Percentiles rank a stretch among this genome's conserved stretches.
phyloP scores from a whole-genome alignment of 2,113 vertebrate genomes.

The Paralichthys olivaceus region DNA sequence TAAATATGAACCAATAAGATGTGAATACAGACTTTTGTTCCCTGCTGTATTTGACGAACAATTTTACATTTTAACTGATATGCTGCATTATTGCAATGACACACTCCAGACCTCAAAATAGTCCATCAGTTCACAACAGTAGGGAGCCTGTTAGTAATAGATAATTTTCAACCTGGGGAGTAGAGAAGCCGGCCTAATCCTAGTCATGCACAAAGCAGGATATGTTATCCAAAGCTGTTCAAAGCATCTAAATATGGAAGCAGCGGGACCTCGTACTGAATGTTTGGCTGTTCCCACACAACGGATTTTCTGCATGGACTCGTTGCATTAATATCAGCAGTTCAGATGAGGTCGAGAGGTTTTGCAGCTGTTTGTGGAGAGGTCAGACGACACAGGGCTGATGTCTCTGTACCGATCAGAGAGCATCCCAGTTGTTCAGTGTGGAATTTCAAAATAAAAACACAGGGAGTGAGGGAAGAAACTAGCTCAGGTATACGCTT shows the following conservation, averaged over 20 bases:
- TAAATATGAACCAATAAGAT: too few species aligned
- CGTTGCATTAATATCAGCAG: background rate
- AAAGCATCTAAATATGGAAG: conserved; percentile 31
- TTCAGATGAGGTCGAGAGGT: conserved; percentile 5
- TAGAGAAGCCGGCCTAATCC: conserved; percentile 17
- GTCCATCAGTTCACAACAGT: conserved; percentile 24
- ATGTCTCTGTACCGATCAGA: too few species aligned
- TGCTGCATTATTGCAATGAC: background rate
- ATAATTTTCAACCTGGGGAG: conserved; percentile 36
- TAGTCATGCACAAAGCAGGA: conserved; percentile 1
- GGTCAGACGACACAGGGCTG: background rate
- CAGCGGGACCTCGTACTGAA: background rate
- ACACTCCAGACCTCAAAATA: background rate
- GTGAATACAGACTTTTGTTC: too few species aligned
- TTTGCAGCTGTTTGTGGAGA: background rate
- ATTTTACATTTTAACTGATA: background rate
- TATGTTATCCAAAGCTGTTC: conserved; percentile 19
- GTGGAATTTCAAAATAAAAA: too few species aligned
- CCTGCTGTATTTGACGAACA: too few species aligned
- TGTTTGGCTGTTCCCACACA: background rate
- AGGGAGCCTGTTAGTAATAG: conserved; percentile 34
- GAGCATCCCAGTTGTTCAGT: too few species aligned
- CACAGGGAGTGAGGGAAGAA: too few species aligned
- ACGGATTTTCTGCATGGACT: background rate
- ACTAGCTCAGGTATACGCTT: too few species aligned